phyloP scores from a whole-genome alignment of 2,797 vertebrate genomes.

The Cichlasoma orientale region DNA sequence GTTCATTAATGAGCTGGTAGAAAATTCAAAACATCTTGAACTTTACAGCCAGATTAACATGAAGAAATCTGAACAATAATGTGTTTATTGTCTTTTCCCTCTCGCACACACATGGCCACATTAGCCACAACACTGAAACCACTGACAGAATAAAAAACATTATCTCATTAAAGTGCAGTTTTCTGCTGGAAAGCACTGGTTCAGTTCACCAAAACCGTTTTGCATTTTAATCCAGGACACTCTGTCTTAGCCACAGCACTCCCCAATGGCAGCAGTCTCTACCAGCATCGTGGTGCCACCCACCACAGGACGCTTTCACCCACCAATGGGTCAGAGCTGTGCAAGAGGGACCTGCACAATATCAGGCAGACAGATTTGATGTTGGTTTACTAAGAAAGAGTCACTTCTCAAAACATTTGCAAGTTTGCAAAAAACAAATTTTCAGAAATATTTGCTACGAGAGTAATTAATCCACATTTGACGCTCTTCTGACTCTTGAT shows the following conservation, averaged over 20 bases:
- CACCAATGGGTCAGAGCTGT: neutral
- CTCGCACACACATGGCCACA: fast-evolving
- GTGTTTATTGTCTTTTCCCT: neutral
- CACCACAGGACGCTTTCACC: neutral
- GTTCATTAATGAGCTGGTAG: neutral
- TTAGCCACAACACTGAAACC: neutral
- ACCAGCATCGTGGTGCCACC: neutral
- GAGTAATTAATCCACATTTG: neutral
- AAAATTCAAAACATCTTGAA: neutral
- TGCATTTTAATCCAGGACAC: neutral
- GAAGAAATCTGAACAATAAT: neutral
- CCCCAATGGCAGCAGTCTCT: neutral
- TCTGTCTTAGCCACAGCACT: fast-evolving
- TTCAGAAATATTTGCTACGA: too few species aligned
- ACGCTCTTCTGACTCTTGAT: neutral
- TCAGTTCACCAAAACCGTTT: neutral
- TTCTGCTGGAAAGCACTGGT: neutral
- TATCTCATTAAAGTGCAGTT: neutral
- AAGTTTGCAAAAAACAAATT: neutral
- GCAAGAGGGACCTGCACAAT: too few species aligned
- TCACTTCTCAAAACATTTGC: too few species aligned
- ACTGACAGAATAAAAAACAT: neutral
- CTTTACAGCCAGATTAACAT: neutral
- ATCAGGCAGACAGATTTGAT: too few species aligned
- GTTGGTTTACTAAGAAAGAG: too few species aligned